Base-by-base conservation (phyloP, 2,797 vertebrate species). In the Gymnoscopelus braueri region DNA sequence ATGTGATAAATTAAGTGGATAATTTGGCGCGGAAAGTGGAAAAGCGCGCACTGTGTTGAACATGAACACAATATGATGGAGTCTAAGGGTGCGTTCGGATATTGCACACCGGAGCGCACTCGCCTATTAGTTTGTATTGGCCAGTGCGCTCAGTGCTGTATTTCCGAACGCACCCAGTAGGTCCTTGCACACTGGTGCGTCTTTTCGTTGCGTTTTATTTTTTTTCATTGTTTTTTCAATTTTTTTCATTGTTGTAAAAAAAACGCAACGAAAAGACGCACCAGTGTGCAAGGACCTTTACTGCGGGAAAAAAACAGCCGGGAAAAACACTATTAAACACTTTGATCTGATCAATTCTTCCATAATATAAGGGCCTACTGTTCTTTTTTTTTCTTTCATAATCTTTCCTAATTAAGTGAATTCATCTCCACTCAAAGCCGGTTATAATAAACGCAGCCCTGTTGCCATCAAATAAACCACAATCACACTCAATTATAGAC, bases 1-100 rank as follows among this genome's bases (percentile, higher is more conserved):
- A 95, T 95, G 94, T 93, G 93, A 92, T 93, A 94, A 95, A 96
- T 96, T 95, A 95, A 94, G 93, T 94, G 92, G 93, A 95, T 94
- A 96, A 95, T 95, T 95, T 93, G 92, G 93, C 91, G 94, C 2
- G 26, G 94, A 93, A 93, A 95, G 93, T 95, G 94, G 94, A 94
- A 88, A 89, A 29, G 26, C 26, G 86, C 89, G 93, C 92, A 92
- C 91, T 94, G 93, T 92, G 92, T 93, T 94, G 89, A 93, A 95
- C 82, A 72, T 3, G 68, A 80, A 70, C 71, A 19, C 19, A 19
- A 19, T 19, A 90, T 93, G 94, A 93, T 92, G 84, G 90, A 90
- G 87, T 82, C 87, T 92, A 92, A 74, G n/a, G n/a, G n/a, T n/a
- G n/a, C n/a, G n/a, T n/a, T n/a, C n/a, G n/a, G n/a, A n/a, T n/a